A percentile compares a stretch with the other conserved stretches of the same genome.
Evolutionary conservation across 1,140 invertebrate genomes (phyloP).

Genomic region (Phymastichus coffea): DNA sequence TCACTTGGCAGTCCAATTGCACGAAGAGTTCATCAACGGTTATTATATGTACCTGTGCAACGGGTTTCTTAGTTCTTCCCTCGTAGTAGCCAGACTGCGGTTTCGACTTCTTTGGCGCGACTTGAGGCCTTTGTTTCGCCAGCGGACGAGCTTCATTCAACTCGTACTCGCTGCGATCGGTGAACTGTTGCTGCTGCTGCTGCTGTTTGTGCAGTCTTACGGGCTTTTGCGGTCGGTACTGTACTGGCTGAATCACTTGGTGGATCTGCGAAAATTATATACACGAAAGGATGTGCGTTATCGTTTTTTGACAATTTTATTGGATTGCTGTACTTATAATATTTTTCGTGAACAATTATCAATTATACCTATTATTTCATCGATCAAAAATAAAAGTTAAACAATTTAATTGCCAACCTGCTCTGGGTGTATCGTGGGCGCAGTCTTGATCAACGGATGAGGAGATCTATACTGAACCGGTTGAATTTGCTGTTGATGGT

Average conservation of each 20-base stretch:
- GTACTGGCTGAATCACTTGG: constrained; percentile 36
- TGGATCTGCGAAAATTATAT: constrained; percentile 3
- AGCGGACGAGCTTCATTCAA: constrained; percentile 30
- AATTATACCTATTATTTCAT: too few species aligned
- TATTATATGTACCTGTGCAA: constrained; percentile 70
- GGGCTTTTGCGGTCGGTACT: constrained; percentile 39
- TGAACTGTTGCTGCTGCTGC: constrained; percentile 31
- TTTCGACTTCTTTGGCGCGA: constrained; percentile 32
- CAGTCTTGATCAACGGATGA: too few species aligned
- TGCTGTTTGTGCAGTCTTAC: constrained; percentile 14
- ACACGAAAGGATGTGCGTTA: too few species aligned
- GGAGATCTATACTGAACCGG: constrained; percentile 23
- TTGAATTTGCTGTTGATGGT: constrained; percentile 20
- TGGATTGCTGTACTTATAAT: too few species aligned
- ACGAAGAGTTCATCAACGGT: too few species aligned
- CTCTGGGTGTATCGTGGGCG: too few species aligned
- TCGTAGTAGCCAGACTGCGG: constrained; percentile 34
- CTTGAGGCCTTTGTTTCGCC: constrained; percentile 32
- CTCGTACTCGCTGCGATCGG: constrained; percentile 33
- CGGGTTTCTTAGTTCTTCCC: constrained; percentile 63
- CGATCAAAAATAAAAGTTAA: too few species aligned
- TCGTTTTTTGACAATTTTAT: too few species aligned
- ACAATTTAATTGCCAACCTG: too few species aligned
- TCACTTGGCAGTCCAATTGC: constrained; percentile 45
- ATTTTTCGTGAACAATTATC: too few species aligned